These are phyloP conservation scores for Rhadina sibilatrix DNA, from an alignment of 2,113 vertebrate genomes.

Conservation along the genomic window DNA sequence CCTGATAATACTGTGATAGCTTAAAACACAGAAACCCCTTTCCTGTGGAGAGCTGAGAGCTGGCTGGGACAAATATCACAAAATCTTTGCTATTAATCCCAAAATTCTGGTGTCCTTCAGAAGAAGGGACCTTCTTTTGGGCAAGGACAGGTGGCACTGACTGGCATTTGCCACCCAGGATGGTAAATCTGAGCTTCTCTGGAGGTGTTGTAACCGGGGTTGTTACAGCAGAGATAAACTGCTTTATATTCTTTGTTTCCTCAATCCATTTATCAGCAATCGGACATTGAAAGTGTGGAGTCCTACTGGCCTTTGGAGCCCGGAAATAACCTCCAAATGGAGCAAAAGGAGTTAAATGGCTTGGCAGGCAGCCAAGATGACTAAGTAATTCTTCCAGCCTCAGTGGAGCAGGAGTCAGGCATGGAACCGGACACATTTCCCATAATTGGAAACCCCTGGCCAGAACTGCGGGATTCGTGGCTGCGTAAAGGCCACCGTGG, in stretches of 20 bases:
- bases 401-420: not conserved
- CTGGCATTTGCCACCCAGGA: not conserved
- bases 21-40: not conserved
- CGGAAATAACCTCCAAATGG: not conserved
- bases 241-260: not conserved
- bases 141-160: not conserved
- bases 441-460: not conserved
- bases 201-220: not conserved
- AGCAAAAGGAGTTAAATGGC: not conserved
- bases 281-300: not conserved
- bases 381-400: slow-evolving; percentile 33
- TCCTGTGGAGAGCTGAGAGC: accelerated
- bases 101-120: not conserved
- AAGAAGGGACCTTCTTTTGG: not conserved
- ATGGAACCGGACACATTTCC: not conserved
- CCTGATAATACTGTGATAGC: not conserved
- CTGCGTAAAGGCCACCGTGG: not conserved
- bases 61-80: not conserved
- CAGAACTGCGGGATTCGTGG: accelerated
- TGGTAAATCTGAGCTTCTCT: not conserved
- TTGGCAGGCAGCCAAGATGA: not conserved
- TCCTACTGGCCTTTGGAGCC: not conserved
- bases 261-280: not conserved
- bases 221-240: not conserved
- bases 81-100: not conserved